Percentiles rank a stretch among this genome's conserved stretches.
Evolutionary conservation across 2,113 vertebrate genomes (phyloP).

Genomic region (Motacilla tschutschensis): DNA sequence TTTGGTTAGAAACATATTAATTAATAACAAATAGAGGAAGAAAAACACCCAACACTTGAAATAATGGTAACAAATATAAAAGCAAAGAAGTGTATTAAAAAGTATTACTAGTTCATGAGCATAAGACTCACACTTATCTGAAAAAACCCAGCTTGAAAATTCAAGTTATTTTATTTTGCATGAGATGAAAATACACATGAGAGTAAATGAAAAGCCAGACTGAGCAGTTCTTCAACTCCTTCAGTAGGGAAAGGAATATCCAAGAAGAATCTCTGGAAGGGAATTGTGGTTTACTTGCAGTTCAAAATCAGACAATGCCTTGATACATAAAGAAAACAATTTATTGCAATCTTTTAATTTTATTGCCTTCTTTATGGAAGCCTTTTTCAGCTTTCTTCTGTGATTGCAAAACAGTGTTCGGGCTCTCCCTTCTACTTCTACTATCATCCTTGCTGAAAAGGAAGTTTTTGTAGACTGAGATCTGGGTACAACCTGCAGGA

Average conservation of each 20-base stretch:
- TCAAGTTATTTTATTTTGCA: neutral
- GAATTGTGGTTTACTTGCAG: neutral
- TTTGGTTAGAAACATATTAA: neutral
- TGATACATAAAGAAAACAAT: neutral
- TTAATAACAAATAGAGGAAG: neutral
- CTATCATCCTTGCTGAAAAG: neutral
- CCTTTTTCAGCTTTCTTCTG: neutral
- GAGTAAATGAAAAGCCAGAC: neutral
- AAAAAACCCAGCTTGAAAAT: neutral
- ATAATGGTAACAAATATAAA: neutral
- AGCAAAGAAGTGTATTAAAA: neutral
- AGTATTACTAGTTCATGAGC: neutral
- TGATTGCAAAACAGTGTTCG: neutral
- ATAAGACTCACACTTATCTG: neutral
- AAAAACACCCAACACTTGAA: neutral
- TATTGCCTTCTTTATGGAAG: neutral
- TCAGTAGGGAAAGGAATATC: neutral
- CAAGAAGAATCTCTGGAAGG: neutral
- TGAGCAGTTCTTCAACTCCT: neutral
- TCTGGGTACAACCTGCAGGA: neutral
- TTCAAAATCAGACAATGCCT: neutral
- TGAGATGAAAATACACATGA: neutral
- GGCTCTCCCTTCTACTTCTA: neutral
- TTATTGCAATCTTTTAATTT: neutral
- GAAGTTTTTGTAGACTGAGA: neutral